Percentiles rank a stretch among this genome's conserved stretches.
Evolutionary conservation across 2,888 invertebrate genomes (phyloP).

Genomic region (Hoplodrina ambigua): DNA sequence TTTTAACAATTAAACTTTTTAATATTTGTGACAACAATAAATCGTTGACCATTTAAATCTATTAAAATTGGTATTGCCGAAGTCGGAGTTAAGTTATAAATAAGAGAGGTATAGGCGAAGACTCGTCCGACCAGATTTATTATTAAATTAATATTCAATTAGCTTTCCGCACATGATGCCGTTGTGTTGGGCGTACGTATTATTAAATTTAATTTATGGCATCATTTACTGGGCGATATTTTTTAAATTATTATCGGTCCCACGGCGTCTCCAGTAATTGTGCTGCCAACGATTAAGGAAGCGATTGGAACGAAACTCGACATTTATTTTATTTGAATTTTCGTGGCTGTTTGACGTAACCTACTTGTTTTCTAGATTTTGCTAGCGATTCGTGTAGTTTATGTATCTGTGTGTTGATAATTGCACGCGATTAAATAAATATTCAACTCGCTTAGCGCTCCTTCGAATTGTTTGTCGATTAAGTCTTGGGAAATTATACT

Average conservation of each 20-base stretch:
- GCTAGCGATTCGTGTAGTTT: conserved; percentile 45
- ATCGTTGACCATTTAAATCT: conserved; percentile 71
- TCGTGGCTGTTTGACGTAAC: conserved; percentile 37
- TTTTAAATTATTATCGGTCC: conserved; percentile 87
- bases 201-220: conserved; percentile 90
- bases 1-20: conserved; percentile 57
- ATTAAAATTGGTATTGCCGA: conserved; percentile 72
- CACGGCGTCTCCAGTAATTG: conserved; percentile 82
- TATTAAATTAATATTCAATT: conserved; percentile 90
- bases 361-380: conserved; percentile 28
- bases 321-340: conserved; percentile 44
- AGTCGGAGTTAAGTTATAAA: conserved; percentile 84
- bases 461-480: conserved; percentile 53
- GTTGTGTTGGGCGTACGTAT: conserved; percentile 87
- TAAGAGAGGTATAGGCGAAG: conserved; percentile 77
- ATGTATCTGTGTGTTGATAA: conserved; percentile 47
- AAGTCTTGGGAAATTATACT: conserved; percentile 49
- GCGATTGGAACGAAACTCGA: conserved; percentile 63
- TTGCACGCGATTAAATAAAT: conserved; percentile 56
- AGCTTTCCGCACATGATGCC: conserved; percentile 90
- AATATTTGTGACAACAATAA: conserved; percentile 67
- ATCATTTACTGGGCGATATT: conserved; percentile 89
- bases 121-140: conserved; percentile 88
- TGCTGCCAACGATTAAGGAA: conserved; percentile 77
- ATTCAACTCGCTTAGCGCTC: conserved; percentile 38